These are phyloP conservation scores for Germaria angustata DNA, from an alignment of 2,888 invertebrate species.

Conservation along the genomic window DNA sequence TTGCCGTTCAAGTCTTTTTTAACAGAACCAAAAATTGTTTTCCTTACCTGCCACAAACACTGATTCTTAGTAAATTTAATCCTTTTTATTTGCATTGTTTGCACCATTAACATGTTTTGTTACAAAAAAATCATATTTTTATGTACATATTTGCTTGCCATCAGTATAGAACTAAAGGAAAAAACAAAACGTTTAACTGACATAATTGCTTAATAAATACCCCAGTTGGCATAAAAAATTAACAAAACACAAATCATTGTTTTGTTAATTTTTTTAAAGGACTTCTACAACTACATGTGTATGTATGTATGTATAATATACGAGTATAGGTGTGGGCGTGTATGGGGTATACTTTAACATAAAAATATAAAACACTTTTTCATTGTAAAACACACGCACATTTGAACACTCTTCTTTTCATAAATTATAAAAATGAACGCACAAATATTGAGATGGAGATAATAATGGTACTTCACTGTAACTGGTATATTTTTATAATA, in stretches of 20 bases:
- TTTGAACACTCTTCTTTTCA: neutral
- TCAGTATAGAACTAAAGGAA: constrained; percentile 5
- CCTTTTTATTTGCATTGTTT: constrained; percentile 1
- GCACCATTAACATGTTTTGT: neutral
- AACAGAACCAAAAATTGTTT: constrained; percentile 7
- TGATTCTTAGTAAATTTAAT: neutral
- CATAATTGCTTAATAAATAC: constrained; percentile 65
- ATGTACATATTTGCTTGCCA: neutral
- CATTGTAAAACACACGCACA: neutral
- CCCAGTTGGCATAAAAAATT: constrained; percentile 40
- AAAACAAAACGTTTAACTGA: constrained; percentile 39
- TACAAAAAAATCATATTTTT: neutral
- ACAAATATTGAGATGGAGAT: neutral
- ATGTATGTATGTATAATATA: neutral
- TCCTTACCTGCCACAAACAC: constrained; percentile 22
- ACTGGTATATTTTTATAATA: constrained; percentile 2
- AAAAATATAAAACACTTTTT: neutral
- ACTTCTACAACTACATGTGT: neutral
- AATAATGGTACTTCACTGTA: constrained; percentile 28
- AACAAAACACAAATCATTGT: no score
- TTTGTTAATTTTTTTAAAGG: constrained; percentile 24
- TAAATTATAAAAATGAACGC: constrained; percentile 3
- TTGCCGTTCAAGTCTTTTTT: constrained; percentile 11
- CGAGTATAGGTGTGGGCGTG: neutral
- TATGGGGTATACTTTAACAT: neutral